Conservation (phyloP, 2,797 vertebrate species). For the Mallotus villosus region DNA sequence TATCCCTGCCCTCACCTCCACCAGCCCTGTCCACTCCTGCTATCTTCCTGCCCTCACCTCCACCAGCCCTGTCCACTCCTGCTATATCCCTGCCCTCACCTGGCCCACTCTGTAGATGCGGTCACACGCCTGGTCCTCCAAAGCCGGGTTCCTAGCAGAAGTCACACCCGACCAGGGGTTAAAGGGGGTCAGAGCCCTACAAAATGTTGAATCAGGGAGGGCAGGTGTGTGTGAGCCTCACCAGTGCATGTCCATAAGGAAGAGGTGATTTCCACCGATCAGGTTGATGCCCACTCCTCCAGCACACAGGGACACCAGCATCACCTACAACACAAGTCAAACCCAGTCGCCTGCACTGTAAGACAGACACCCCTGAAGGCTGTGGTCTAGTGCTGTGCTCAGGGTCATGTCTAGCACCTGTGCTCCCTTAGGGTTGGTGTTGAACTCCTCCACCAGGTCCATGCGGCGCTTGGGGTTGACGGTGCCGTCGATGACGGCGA, state of each 20-base stretch:
- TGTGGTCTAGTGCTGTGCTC: not conserved
- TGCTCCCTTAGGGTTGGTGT: constrained; percentile 80
- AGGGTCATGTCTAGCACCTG: constrained; percentile 82
- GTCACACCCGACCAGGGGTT: not conserved
- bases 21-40: too few species aligned
- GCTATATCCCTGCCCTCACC: too few species aligned
- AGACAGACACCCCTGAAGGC: too few species aligned
- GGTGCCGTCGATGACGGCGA: constrained; percentile 82
- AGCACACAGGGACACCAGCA: constrained; percentile 92
- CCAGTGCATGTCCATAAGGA: constrained; percentile 98
- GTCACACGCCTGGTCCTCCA: constrained; percentile 97
- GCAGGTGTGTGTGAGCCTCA: constrained; percentile 62
- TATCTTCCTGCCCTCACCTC: not conserved
- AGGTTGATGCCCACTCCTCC: constrained; percentile 94
- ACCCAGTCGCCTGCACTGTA: not conserved
- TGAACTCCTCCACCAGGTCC: constrained; percentile 94
- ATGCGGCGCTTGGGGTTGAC: constrained; percentile 90
- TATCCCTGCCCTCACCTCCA: not conserved
- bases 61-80: too few species aligned
- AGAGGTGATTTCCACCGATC: constrained; percentile 94
- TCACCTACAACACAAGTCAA: constrained; percentile 74
- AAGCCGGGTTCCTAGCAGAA: constrained; percentile 89
- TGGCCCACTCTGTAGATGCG: constrained; percentile 95
- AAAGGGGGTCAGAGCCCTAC: not conserved
- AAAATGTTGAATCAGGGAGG: not conserved